phyloP scores from a whole-genome alignment of 2,797 vertebrate genomes.

The Rhynchonycteris naso region DNA sequence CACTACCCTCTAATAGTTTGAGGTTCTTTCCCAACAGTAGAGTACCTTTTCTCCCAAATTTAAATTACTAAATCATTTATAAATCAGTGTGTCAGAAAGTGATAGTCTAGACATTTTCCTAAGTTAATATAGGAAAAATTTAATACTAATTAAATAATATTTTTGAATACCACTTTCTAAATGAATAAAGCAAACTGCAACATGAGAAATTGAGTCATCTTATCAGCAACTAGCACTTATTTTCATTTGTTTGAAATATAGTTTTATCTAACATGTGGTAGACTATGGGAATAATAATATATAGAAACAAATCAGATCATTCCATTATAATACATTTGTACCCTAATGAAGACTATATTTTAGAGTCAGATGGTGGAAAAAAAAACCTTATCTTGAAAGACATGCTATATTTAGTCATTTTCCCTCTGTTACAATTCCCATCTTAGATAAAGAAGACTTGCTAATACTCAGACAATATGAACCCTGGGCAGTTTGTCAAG shows the following conservation, averaged over 20 bases:
- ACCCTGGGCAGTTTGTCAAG: constrained; percentile 18
- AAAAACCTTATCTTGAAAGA: constrained; percentile 61
- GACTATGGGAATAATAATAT: constrained; percentile 50
- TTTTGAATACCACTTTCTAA: constrained; percentile 38
- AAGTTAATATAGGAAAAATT: constrained; percentile 47
- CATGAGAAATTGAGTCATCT: constrained; percentile 59
- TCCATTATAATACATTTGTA: constrained; percentile 51
- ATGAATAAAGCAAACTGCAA: constrained; percentile 47
- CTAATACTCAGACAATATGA: constrained; percentile 58
- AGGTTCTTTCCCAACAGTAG: not conserved
- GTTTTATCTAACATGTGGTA: constrained; percentile 60
- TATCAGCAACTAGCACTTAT: constrained; percentile 48
- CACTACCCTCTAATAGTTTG: not conserved
- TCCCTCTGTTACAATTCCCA: constrained; percentile 57
- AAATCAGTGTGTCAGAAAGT: constrained; percentile 18
- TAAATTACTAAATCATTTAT: not conserved
- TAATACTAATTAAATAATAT: constrained; percentile 42
- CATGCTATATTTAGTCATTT: constrained; percentile 61
- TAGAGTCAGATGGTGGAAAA: constrained; percentile 62
- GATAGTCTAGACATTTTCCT: not conserved
- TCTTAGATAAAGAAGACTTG: constrained; percentile 60
- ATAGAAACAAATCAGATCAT: constrained; percentile 35
- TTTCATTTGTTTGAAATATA: constrained; percentile 43
- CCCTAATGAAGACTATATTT: constrained; percentile 66
- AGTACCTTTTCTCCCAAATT: not conserved